phyloP scores from a whole-genome alignment of 2,888 invertebrate species.

The Luperina nickerlii region DNA sequence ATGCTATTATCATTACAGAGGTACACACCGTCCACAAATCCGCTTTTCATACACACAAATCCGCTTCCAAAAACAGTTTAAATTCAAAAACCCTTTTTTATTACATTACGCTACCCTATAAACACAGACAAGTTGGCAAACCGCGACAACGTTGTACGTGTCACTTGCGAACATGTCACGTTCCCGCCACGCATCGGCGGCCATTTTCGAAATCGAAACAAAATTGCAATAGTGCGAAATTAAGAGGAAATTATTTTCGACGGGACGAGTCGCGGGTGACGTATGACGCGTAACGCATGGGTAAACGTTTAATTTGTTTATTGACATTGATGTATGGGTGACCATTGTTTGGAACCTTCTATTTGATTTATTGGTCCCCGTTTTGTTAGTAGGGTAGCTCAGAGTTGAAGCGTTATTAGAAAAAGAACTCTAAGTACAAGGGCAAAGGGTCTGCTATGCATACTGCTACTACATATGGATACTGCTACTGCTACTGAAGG shows the following conservation, averaged over 20 bases:
- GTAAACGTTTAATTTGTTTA: constrained; percentile 68
- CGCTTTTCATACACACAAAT: neutral
- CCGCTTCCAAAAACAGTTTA: neutral
- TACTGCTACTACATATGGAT: neutral
- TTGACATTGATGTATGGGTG: constrained; percentile 56
- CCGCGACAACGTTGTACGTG: constrained; percentile 35
- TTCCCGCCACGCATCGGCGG: constrained; percentile 67
- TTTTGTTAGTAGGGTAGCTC: constrained; percentile 14
- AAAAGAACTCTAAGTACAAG: neutral
- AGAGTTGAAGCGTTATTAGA: constrained; percentile 8
- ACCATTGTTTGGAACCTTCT: constrained; percentile 27
- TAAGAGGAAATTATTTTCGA: constrained; percentile 79
- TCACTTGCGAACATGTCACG: constrained; percentile 20
- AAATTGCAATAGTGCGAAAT: constrained; percentile 77
- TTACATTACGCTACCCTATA: constrained; percentile 12
- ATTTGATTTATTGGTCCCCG: constrained; percentile 23
- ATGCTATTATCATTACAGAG: neutral
- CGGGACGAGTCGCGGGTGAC: constrained; percentile 65
- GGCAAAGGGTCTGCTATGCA: neutral
- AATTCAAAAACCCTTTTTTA: neutral
- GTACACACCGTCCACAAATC: neutral
- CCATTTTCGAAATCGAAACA: constrained; percentile 77
- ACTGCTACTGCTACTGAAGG: too few relatives aligned
- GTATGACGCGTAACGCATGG: constrained; percentile 66
- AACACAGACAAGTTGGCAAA: constrained; percentile 29